phyloP scores from a whole-genome alignment of 2,797 vertebrate genomes.

The Sorex maritimensis region DNA sequence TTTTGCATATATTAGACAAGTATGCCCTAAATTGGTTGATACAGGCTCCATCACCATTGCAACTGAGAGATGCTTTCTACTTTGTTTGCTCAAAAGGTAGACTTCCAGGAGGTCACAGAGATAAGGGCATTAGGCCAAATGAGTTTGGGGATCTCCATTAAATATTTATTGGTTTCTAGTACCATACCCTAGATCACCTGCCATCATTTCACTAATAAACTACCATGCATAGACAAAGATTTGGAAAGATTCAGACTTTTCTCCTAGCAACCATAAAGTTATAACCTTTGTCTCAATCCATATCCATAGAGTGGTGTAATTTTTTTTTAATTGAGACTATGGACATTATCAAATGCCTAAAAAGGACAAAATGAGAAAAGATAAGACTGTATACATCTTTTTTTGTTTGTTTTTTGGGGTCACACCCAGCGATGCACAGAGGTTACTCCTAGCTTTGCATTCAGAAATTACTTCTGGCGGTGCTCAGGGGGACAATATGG shows the following conservation, averaged over 20 bases:
- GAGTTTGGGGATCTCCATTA: too few species aligned
- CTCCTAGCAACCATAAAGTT: not conserved
- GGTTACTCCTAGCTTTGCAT: too few species aligned
- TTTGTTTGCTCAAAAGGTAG: too few species aligned
- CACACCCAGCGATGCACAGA: too few species aligned
- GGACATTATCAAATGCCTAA: conserved; percentile 32
- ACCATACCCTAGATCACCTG: conserved; percentile 8
- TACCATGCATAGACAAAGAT: conserved; percentile 32
- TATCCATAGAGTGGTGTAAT: conserved; percentile 24
- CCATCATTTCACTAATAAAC: conserved; percentile 56
- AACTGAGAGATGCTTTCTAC: too few species aligned
- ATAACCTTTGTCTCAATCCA: not conserved
- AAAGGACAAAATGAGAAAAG: conserved; percentile 30
- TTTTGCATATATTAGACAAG: not conserved
- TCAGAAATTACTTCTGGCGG: too few species aligned
- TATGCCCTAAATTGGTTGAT: too few species aligned
- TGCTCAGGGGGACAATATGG: too few species aligned
- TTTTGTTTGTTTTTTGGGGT: too few species aligned
- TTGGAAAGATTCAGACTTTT: conserved; percentile 45
- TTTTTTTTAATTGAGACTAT: not conserved
- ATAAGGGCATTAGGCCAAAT: too few species aligned
- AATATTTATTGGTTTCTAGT: conserved; percentile 16
- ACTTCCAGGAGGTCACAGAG: too few species aligned
- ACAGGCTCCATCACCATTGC: too few species aligned
- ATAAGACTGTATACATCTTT: not conserved